Evolutionary conservation across 2,888 invertebrate genomes (phyloP), one percentile per base, ranked within the genome.

Genomic region (Hypselothyrea guttata): DNA sequence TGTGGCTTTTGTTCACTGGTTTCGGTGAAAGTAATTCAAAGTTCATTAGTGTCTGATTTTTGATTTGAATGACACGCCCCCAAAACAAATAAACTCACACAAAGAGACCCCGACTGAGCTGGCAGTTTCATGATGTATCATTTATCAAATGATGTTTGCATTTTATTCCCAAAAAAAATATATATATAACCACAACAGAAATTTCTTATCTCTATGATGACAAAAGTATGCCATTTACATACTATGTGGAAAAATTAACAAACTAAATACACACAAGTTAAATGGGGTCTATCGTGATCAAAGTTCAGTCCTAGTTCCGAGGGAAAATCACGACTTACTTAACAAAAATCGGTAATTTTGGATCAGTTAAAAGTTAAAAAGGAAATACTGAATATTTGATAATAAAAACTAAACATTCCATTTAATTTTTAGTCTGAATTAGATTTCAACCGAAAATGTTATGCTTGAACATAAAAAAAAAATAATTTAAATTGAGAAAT

Each of bases 21-120:
- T 57, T 40, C 42, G 61, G 79, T 59, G 79, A 75, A 83, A 83
- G 81, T 57, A 71, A 67, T 67, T 67, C 55, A 78, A 67, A 75
- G 76, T 79, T 85, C 86, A 77, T 78, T 75, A 75, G 65, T 59
- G 65, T 47, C 16, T 47, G 38, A 51, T 58, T 40, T 42, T 34
- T 33, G 40, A 41, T 53, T 35, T 42, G 30, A 38, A 11, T 42
- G 70, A 48, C 69, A 69, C 75, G 71, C 75, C 75, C 16, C 27
- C 42, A 51, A 62, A 53, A 44, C 37, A 69, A 73, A 57, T 42
- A 55, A 3, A 13, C 42, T 22, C 15, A 7, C 27, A n/a, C 66
- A 28, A 7, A 9, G 1, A 9, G 48, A 42, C 68, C 37, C 38
- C 30, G 16, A 37, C 16, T n/a, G 34, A n/a, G n/a, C 13, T 38